Base-by-base conservation (phyloP, 30 jellyfish, hydroid and myxozoan genomes). In the Cassiopea xamachana region DNA sequence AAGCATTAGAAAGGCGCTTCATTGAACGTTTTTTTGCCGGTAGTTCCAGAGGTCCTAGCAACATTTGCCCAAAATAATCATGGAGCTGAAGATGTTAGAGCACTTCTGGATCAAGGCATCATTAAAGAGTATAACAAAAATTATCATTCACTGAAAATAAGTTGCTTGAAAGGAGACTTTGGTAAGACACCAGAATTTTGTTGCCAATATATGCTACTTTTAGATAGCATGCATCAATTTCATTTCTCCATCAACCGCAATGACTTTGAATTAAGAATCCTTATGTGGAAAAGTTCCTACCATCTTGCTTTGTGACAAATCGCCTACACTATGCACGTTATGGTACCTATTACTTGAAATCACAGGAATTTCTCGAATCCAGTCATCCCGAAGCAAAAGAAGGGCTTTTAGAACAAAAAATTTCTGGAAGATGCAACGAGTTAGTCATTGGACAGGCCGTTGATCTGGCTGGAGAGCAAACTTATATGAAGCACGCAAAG, bases 391-490 rank as follows among this genome's bases (percentile, higher is more conserved):
- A 81, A 17, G 94, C 94, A 43, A 78, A 61, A 77, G 85, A 60
- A 17, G 94, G 75, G 80, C 69, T 87, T 60, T 46, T 49, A 46
- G 80, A 75, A 1, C 85, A 76, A 1, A 90, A 85, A 39, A 58
- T 87, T 1, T 87, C 90, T 16, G 78, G 76, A n/a, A 46, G 86
- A 50, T 60, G 80, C 3, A 84, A 47, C 75, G 60, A 45, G 60
- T 73, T 27, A 68, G 86, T 77, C 48, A 84, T 83, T 1, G 92
- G 92, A 13, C 92, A 83, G 58, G 60, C 92, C 46, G 69, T 84
- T 67, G 94, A 76, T 70, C 59, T 67, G 50, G 94, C 94, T 47
- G 94, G 94, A 5, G 94, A 77, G 64, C 94, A 87, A 60, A 48
- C 82, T 43, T 87, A 69, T 80, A 87, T 87, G 94, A 60, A 67